A percentile compares a stretch with the other conserved stretches of the same genome.
Conservation (phyloP, 2,797 vertebrate species). For the Lacerta agilis region DNA sequence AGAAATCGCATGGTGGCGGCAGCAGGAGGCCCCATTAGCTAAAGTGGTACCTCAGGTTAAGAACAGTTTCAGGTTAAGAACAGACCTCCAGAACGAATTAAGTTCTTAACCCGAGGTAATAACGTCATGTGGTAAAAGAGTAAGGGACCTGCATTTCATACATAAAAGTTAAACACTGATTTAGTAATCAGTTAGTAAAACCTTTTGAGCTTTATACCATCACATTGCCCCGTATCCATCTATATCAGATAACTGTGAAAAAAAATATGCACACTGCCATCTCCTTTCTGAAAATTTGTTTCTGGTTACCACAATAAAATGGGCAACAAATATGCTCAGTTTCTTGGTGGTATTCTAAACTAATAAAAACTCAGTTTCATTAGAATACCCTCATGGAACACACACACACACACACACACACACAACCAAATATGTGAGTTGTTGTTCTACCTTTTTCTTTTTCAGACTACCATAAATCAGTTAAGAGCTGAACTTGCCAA, state of each 20-base stretch:
- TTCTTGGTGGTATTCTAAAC: background rate
- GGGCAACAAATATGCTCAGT: background rate
- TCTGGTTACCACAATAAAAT: background rate
- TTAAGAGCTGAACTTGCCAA: slow-evolving; percentile 93
- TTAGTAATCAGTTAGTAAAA: no score
- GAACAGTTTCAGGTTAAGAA: no score
- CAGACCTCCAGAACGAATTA: no score
- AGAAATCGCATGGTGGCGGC: no score
- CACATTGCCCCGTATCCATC: background rate
- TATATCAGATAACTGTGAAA: no score
- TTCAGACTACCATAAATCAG: slow-evolving; percentile 88
- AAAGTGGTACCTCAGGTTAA: no score
- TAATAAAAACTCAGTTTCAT: background rate
- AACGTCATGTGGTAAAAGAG: background rate
- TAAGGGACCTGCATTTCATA: background rate
- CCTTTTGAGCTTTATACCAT: background rate
- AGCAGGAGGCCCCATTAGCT: no score
- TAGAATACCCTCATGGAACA: background rate
- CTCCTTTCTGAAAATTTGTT: background rate
- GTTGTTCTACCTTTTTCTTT: slow-evolving; percentile 19
- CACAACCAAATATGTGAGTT: slow-evolving; percentile 10
- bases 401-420: background rate
- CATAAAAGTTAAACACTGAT: background rate
- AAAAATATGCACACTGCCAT: no score
- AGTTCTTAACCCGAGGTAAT: background rate